Evolutionary conservation across 2,888 invertebrate species (phyloP).

Genomic region (Panorpa germanica): DNA sequence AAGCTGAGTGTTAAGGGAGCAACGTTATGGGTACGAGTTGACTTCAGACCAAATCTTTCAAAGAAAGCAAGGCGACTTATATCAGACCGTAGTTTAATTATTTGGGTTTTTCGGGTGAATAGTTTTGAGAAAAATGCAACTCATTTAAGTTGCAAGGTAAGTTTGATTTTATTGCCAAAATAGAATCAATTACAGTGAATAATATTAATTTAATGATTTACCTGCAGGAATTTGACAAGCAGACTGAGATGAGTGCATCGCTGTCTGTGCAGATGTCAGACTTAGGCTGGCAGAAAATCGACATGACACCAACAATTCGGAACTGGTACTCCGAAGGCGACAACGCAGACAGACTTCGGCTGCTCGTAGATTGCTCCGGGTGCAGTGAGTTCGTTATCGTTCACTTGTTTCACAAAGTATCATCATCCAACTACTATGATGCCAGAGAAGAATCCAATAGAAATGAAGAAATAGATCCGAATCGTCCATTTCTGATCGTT

Average conservation of each 20-base stretch:
- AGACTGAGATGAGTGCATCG: conserved; percentile 34
- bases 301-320: conserved; percentile 59
- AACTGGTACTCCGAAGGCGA: conserved; percentile 42
- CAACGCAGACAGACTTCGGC: conserved; percentile 39
- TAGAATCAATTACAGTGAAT: too few species aligned
- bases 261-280: conserved; percentile 37
- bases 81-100: conserved; percentile 38
- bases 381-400: conserved; percentile 57
- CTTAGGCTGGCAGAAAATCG: conserved; percentile 74
- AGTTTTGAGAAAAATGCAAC: too few species aligned
- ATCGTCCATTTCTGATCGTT: conserved; percentile 69
- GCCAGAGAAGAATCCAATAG: conserved; percentile 16
- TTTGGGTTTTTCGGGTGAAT: conserved; percentile 52
- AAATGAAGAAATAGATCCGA: conserved; percentile 28
- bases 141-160: too few species aligned
- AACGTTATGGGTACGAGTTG: conserved; percentile 50
- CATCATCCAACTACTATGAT: too few species aligned
- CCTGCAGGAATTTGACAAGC: conserved; percentile 35
- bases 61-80: too few species aligned
- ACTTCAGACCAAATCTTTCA: conserved; percentile 12
- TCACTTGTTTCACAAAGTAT: conserved; percentile 35
- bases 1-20: conserved; percentile 60
- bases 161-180: too few species aligned
- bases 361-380: conserved; percentile 72
- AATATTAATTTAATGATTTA: too few species aligned